These are phyloP conservation scores for Picus viridis DNA, from an alignment of 2,797 vertebrate genomes.

Conservation along the genomic window DNA sequence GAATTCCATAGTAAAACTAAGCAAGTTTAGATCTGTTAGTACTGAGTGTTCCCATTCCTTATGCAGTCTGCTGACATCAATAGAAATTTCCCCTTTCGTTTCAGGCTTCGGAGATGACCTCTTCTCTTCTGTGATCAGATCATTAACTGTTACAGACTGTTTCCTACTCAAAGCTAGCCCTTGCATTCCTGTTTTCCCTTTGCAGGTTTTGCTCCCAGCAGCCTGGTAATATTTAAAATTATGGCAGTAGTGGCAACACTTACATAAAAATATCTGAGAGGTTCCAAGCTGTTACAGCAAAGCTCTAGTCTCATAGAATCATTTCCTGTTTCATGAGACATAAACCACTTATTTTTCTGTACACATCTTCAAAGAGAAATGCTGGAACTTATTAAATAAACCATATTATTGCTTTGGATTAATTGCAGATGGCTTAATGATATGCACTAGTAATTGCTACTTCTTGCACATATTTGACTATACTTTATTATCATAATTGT, in stretches of 20 bases:
- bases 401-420: slow-evolving; percentile 56
- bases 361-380: slow-evolving; percentile 52
- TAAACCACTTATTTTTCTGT: slow-evolving; percentile 39
- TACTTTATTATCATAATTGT: slow-evolving; percentile 59
- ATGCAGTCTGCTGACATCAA: neutral
- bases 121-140: neutral
- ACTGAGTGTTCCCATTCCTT: neutral
- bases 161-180: neutral
- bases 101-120: neutral
- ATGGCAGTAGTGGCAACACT: neutral
- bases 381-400: slow-evolving; percentile 61
- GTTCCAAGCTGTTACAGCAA: slow-evolving; percentile 2
- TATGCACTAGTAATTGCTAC: slow-evolving; percentile 63
- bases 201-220: neutral
- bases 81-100: neutral
- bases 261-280: slow-evolving; percentile 23
- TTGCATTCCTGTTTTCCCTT: neutral
- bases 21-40: neutral
- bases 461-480: slow-evolving; percentile 61
- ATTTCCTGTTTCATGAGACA: slow-evolving; percentile 40
- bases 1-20: neutral
- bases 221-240: neutral
- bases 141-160: neutral
- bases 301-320: neutral
- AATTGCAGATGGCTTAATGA: slow-evolving; percentile 67